A percentile compares a stretch with the other conserved stretches of the same genome.
These are phyloP conservation scores for Casuarius casuarius DNA, from an alignment of 2,113 vertebrate species.

Conservation along the genomic window DNA sequence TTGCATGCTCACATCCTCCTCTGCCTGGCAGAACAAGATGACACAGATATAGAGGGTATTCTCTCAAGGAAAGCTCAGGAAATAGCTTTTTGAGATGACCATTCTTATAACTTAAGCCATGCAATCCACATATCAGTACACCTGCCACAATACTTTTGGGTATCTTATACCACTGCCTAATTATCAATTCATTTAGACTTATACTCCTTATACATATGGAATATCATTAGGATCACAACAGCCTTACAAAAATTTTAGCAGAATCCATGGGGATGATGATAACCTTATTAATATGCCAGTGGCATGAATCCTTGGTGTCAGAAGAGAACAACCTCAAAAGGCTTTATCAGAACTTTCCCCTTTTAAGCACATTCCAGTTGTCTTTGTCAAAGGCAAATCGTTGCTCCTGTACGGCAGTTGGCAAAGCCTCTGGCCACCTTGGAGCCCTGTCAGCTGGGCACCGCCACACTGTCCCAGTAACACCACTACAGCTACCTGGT, in stretches of 20 bases:
- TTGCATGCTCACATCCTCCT: background rate
- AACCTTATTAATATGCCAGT: background rate
- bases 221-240: background rate
- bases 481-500: background rate
- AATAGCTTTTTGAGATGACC: background rate
- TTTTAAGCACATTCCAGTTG: background rate
- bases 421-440: accelerated
- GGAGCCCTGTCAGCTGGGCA: background rate
- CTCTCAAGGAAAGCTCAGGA: background rate
- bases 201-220: background rate
- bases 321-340: background rate
- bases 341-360: background rate
- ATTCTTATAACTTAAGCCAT: background rate
- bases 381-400: background rate
- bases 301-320: background rate
- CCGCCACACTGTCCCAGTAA: background rate
- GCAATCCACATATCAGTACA: background rate
- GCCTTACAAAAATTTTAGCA: background rate
- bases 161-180: background rate
- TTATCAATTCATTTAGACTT: background rate
- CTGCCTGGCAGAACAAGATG: background rate
- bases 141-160: background rate
- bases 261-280: background rate
- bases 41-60: background rate
- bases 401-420: background rate